Percentiles rank a stretch among this genome's conserved stretches.
phyloP scores from a whole-genome alignment of 2,113 vertebrate genomes.

The Diadophis punctatus region DNA sequence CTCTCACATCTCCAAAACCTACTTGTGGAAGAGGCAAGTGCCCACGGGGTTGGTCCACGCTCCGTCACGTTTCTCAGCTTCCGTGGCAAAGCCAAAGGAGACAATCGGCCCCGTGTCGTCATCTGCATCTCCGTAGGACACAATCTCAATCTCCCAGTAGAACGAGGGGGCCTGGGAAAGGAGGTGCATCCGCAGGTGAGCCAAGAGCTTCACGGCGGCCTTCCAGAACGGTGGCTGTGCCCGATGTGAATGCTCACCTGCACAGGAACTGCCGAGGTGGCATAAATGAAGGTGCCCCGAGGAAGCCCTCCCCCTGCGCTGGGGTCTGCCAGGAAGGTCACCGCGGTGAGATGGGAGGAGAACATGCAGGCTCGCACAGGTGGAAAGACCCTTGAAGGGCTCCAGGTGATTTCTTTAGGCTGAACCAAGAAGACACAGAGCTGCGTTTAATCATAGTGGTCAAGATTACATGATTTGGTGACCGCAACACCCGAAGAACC shows the following conservation, averaged over 20 bases:
- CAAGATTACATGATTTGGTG: background rate
- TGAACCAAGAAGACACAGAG: constrained; percentile 49
- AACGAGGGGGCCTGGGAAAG: constrained; percentile 88
- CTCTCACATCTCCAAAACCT: constrained; percentile 43
- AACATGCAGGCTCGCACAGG: constrained; percentile 98
- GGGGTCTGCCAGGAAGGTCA: constrained; percentile 95
- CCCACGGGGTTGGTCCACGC: constrained; percentile 98
- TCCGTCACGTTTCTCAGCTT: constrained; percentile 94
- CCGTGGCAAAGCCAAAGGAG: constrained; percentile 96
- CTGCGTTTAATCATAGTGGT: background rate
- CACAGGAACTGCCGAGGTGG: constrained; percentile 89
- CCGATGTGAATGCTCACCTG: constrained; percentile 71
- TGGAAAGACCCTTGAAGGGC: constrained; percentile 90
- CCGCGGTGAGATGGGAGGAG: constrained; percentile 90
- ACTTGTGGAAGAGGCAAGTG: constrained; percentile 98
- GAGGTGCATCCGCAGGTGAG: background rate
- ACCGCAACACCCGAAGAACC: background rate
- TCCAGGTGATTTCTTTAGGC: constrained; percentile 97
- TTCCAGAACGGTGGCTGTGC: background rate
- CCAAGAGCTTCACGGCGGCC: background rate
- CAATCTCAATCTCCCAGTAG: constrained; percentile 97
- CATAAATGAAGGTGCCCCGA: constrained; percentile 94
- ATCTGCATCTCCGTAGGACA: constrained; percentile 97
- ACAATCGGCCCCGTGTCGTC: constrained; percentile 96
- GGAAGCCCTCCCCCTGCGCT: constrained; percentile 95